Evolutionary conservation across 2,888 invertebrate genomes (phyloP).

Genomic region (Scaptomyza cyrtandrae): DNA sequence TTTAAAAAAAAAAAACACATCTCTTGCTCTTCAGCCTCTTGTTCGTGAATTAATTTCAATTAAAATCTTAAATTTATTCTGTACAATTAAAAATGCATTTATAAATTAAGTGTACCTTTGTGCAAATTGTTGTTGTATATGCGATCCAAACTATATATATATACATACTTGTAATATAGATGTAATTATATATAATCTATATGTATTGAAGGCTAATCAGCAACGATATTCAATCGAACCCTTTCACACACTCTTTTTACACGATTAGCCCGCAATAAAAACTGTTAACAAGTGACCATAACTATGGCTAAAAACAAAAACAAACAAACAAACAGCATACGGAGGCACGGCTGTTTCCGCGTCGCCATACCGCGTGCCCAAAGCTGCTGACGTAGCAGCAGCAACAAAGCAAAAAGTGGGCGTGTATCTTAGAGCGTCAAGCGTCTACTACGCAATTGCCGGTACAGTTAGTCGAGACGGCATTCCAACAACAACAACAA

Average conservation of each 20-base stretch:
- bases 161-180: background rate
- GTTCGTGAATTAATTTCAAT: background rate
- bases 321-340: slow-evolving; percentile 23
- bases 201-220: slow-evolving; percentile 1
- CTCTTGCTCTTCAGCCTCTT: background rate
- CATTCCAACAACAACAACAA: background rate
- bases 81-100: background rate
- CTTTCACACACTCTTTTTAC: background rate
- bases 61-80: background rate
- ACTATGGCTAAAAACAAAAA: slow-evolving; percentile 14
- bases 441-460: slow-evolving; percentile 64
- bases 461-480: slow-evolving; percentile 60
- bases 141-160: background rate
- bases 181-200: background rate
- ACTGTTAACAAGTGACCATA: slow-evolving; percentile 24
- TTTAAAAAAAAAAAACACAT: background rate
- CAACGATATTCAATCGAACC: slow-evolving; percentile 6
- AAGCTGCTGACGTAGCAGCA: slow-evolving; percentile 40
- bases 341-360: slow-evolving; percentile 60
- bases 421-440: slow-evolving; percentile 47
- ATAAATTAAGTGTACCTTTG: background rate
- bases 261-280: slow-evolving; percentile 5
- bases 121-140: background rate
- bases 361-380: slow-evolving; percentile 40
- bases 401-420: slow-evolving; percentile 57